Percentiles rank a stretch among this genome's conserved stretches.
Conservation (phyloP, 2,888 invertebrate species). For the Drosophila seclusa region DNA sequence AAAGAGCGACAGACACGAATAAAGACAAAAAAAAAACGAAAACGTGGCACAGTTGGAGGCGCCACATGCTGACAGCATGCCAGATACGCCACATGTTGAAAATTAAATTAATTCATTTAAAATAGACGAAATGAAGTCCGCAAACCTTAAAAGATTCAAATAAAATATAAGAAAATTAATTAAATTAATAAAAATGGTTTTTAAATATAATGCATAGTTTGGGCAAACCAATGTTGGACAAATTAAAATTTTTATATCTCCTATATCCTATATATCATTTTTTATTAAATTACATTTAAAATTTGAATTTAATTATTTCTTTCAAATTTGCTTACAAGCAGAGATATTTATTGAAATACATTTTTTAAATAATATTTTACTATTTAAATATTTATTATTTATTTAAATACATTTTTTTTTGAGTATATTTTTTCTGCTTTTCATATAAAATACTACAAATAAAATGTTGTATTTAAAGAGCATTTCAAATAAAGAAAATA, state of each 20-base stretch:
- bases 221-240: not conserved
- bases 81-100: slow-evolving; percentile 27
- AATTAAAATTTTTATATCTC: rapidly evolving
- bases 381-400: not conserved
- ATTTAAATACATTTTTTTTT: not conserved
- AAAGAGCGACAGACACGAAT: not conserved
- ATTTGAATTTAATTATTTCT: not conserved
- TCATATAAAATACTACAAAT: not conserved
- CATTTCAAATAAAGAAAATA: not conserved
- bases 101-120: not conserved
- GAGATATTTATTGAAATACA: not conserved
- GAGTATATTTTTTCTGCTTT: not conserved
- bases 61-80: slow-evolving; percentile 49
- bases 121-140: not conserved
- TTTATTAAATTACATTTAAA: not conserved
- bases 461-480: not conserved
- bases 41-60: slow-evolving; percentile 5
- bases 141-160: not conserved
- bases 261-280: not conserved
- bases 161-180: not conserved
- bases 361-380: not conserved
- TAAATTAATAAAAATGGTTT: not conserved
- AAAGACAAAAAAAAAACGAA: not conserved
- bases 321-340: not conserved
- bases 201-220: not conserved